Evolutionary conservation across 2,888 invertebrate species (phyloP).

Genomic region (Acholoe squamosa): DNA sequence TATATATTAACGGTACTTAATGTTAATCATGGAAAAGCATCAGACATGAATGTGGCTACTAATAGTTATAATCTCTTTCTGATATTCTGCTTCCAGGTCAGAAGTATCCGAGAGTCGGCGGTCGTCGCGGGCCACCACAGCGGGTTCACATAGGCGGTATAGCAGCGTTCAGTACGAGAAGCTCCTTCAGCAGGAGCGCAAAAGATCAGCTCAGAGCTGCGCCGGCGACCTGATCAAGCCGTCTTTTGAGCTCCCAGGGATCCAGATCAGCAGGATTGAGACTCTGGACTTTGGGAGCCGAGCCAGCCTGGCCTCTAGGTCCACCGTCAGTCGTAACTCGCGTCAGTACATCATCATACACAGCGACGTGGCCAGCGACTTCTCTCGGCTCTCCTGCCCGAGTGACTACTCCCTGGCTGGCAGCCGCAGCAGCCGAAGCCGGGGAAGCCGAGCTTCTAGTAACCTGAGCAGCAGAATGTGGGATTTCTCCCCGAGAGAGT

Average conservation of each 20-base stretch:
- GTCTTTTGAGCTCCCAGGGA: conserved; percentile 69
- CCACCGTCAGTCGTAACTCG: conserved; percentile 60
- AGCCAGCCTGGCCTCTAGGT: conserved; percentile 62
- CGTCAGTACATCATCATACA: conserved; percentile 64
- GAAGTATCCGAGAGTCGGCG: conserved; percentile 65
- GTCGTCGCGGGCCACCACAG: conserved; percentile 65
- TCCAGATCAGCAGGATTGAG: conserved; percentile 72
- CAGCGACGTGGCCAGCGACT: conserved; percentile 70
- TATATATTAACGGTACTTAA: no score
- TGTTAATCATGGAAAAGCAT: no score
- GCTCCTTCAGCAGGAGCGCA: conserved; percentile 58
- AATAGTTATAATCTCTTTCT: not conserved
- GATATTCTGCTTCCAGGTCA: conserved; percentile 63
- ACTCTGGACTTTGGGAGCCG: conserved; percentile 69
- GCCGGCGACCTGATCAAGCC: conserved; percentile 52
- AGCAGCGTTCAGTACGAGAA: conserved; percentile 66
- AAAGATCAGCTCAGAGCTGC: conserved; percentile 59
- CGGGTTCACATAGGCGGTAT: conserved; percentile 66
- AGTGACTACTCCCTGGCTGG: conserved; percentile 70
- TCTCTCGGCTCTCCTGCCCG: conserved; percentile 70
- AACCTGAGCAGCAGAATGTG: conserved; percentile 70
- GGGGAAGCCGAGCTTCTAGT: conserved; percentile 71
- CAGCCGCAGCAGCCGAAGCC: conserved; percentile 69
- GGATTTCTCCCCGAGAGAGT: conserved; percentile 72
- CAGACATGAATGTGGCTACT: no score